Percentiles rank a stretch among this genome's conserved stretches.
Conservation (phyloP, 2,797 vertebrate species). For the Hippocampus kuda region DNA sequence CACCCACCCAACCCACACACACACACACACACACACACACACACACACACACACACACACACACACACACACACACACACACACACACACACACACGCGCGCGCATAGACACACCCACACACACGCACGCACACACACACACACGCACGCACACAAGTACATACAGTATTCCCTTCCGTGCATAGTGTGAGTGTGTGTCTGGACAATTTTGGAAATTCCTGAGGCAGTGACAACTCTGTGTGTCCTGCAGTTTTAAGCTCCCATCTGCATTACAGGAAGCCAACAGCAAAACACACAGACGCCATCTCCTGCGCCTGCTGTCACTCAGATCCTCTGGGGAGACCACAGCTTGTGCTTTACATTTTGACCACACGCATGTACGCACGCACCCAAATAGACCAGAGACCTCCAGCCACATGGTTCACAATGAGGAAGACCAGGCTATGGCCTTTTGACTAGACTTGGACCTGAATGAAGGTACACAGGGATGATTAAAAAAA, state of each 20-base stretch:
- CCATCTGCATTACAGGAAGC: conserved; percentile 48
- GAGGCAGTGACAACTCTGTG: conserved; percentile 25
- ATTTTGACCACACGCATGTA: conserved; percentile 27
- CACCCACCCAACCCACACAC: not conserved
- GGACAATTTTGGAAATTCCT: conserved; percentile 25
- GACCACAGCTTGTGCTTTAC: conserved; percentile 17
- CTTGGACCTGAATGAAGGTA: conserved; percentile 42
- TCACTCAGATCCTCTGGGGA: conserved; percentile 31
- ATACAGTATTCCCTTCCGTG: conserved; percentile 6
- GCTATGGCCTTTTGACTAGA: conserved; percentile 19
- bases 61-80: too few relatives aligned
- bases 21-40: not conserved
- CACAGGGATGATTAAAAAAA: not conserved
- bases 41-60: too few relatives aligned
- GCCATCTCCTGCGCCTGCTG: conserved; percentile 35
- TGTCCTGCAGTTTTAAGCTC: conserved; percentile 11
- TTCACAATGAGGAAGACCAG: conserved; percentile 29
- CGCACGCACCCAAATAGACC: conserved; percentile 1
- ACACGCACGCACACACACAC: too few relatives aligned
- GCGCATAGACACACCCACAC: too few relatives aligned
- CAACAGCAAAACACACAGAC: conserved; percentile 38
- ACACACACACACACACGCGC: too few relatives aligned
- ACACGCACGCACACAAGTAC: not conserved
- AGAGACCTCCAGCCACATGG: not conserved
- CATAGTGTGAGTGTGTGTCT: conserved; percentile 9